Conservation (phyloP, 2,888 invertebrate genomes). For the Agonum fuliginosum region DNA sequence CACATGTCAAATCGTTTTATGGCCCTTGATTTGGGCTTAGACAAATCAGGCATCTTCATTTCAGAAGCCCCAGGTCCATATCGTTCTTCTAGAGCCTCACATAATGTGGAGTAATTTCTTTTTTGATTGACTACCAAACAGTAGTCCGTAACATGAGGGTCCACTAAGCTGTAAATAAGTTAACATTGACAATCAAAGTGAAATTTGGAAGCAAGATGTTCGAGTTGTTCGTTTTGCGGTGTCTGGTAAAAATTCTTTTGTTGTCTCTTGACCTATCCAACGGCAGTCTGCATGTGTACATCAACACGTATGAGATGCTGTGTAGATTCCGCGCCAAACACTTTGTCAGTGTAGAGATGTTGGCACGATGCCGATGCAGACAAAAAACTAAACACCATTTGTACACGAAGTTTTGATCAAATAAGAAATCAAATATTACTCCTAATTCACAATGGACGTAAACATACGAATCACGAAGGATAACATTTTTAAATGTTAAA, state of each 20-base stretch:
- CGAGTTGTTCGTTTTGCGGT: no score
- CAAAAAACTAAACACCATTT: constrained; percentile 26
- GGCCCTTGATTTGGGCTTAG: constrained; percentile 40
- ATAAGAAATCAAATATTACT: no score
- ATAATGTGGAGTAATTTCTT: constrained; percentile 73
- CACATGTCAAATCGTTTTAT: constrained; percentile 14
- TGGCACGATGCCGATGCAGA: constrained; percentile 42
- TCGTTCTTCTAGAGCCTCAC: constrained; percentile 72
- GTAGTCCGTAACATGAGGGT: constrained; percentile 74
- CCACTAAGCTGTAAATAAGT: constrained; percentile 70
- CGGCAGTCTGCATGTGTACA: neutral
- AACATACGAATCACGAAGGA: no score
- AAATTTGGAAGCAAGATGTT: no score
- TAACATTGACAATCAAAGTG: neutral
- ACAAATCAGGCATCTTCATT: neutral
- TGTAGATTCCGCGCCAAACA: constrained; percentile 32
- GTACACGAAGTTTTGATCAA: no score
- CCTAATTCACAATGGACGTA: no score
- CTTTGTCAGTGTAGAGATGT: constrained; percentile 34
- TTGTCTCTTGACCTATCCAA: constrained; percentile 21
- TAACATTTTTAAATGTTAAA: no score
- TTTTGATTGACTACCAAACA: constrained; percentile 74
- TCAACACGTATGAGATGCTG: constrained; percentile 4
- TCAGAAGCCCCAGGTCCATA: constrained; percentile 61
- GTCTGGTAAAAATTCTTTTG: constrained; percentile 4